Evolutionary conservation across 1,140 invertebrate species (phyloP), one percentile per base, ranked within the genome.

Genomic region (Aphaenogaster ashmeadi): DNA sequence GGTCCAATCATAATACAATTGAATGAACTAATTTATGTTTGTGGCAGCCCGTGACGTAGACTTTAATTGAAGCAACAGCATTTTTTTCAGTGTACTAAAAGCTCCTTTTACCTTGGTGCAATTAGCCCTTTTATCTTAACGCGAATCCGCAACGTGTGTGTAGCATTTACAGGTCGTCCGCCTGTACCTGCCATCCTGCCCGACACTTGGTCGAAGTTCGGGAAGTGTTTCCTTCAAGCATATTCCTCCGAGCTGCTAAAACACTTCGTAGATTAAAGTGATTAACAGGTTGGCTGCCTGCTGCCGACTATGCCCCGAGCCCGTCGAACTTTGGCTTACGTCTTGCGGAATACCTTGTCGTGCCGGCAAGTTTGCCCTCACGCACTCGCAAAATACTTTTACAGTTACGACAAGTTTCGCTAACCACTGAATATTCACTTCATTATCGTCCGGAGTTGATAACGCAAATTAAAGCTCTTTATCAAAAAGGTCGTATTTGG

Each of bases 251-350:
- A 74, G 54, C 69, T 33, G 71, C 69, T 84, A 75, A 90, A 92
- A 91, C 88, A 91, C 86, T 91, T 90, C 77, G 72, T 74, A 88
- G 88, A 88, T 85, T 52, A 88, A 85, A 78, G 83, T 91, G 87
- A 92, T 91, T 92, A 92, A 92, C 89, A 89, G 72, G 66, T 74
- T 74, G 80, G 60, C 71, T 75, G 36, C 56, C 77, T 36, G 83
- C 47, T 54, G 54, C 78, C 64, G 52, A 77, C 36, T 72, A 60
- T 87, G 62, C 62, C 62, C 50, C 4, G 71, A 69, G 60, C 60
- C 47, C 69, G 56, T 88, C 71, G 52, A 88, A 88, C 87, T 88
- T 88, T 74, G 74, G 56, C 81, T 87, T 88, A 88, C 44, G 67
- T 86, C 72, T 77, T 77, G 81, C 52, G 80, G 33, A 44, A 85